Evolutionary conservation across 2,797 vertebrate species (phyloP).

Genomic region (Sphenopsis melanotis): DNA sequence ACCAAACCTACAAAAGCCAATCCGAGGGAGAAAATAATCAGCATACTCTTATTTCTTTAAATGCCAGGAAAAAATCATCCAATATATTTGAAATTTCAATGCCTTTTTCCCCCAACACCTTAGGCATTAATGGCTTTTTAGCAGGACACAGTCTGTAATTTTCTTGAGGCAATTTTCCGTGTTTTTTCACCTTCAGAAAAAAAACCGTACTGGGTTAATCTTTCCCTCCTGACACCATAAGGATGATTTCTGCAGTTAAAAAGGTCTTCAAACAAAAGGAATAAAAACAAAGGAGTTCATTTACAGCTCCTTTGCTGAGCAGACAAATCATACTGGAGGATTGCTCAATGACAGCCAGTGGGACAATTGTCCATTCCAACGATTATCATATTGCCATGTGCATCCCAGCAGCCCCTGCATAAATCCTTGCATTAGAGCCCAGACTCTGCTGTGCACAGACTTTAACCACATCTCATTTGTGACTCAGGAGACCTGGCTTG

Average conservation of each 20-base stretch:
- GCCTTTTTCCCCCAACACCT: not conserved
- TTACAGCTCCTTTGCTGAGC: constrained; percentile 1
- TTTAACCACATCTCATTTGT: not conserved
- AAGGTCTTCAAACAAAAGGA: constrained; percentile 10
- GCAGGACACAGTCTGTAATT: not conserved
- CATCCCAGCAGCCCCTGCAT: not conserved
- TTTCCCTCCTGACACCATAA: constrained; percentile 8
- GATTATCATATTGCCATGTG: not conserved
- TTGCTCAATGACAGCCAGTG: constrained; percentile 14
- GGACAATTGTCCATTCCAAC: not conserved
- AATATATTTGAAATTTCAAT: not conserved
- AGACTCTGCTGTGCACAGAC: not conserved
- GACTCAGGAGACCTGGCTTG: not conserved
- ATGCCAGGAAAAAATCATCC: not conserved
- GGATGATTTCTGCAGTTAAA: not conserved
- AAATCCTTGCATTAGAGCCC: not conserved
- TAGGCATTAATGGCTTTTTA: constrained; percentile 30
- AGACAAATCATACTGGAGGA: not conserved
- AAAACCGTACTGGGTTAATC: not conserved
- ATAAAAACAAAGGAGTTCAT: not conserved
- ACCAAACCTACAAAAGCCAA: not conserved
- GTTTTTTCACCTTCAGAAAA: constrained; percentile 10
- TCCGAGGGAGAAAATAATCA: constrained; percentile 10
- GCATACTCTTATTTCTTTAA: not conserved
- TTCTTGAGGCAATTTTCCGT: constrained; percentile 17